Evolutionary conservation across 2,113 vertebrate species (phyloP).

Genomic region (Phalacrocorax carbo): DNA sequence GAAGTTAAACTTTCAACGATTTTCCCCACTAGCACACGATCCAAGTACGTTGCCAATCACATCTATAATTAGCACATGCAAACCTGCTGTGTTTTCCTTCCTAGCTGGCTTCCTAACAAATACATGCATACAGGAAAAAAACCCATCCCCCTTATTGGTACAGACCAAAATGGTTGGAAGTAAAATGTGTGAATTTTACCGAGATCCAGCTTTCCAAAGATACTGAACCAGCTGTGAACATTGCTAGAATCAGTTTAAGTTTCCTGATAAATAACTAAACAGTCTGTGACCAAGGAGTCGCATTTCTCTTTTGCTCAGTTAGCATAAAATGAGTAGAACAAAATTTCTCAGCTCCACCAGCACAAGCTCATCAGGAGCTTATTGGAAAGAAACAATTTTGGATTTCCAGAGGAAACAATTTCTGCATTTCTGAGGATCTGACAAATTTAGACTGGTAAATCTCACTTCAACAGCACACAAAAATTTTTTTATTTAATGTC

Average conservation of each 20-base stretch:
- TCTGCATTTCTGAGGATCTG: not conserved
- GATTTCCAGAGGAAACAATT: not conserved
- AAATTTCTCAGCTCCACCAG: not conserved
- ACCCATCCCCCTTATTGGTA: accelerated
- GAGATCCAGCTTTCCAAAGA: not conserved
- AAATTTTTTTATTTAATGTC: not conserved
- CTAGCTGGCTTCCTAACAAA: not conserved
- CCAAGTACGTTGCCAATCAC: not conserved
- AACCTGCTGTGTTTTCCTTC: not conserved
- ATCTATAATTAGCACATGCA: not conserved
- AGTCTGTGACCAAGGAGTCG: not conserved
- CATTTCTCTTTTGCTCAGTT: not conserved
- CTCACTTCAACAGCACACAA: not conserved
- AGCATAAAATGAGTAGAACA: not conserved
- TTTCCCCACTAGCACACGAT: not conserved
- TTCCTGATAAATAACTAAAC: not conserved
- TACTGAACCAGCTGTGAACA: not conserved
- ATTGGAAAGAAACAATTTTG: not conserved
- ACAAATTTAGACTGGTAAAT: not conserved
- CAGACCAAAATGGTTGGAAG: not conserved
- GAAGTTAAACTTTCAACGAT: not conserved
- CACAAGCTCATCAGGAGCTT: not conserved
- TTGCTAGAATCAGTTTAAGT: not conserved
- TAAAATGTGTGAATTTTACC: not conserved
- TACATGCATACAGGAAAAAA: not conserved